phyloP scores from a whole-genome alignment of 2,888 invertebrate genomes.

The Lordiphosa andalusiaca region DNA sequence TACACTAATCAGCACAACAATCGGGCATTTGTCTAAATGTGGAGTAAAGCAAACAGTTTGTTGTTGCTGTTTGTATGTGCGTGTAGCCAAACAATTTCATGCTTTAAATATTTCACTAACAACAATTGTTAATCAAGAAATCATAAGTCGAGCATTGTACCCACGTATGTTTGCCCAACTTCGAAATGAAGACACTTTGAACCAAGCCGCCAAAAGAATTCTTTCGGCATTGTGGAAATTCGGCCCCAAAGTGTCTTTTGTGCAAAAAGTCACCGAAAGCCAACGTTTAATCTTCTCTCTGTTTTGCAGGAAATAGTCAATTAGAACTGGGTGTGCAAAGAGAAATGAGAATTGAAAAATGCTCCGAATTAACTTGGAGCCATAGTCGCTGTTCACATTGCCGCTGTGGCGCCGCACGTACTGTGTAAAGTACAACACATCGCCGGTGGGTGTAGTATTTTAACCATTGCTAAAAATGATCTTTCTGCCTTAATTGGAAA shows the following conservation, averaged over 20 bases:
- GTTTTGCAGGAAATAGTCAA: conserved; percentile 31
- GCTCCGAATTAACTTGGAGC: too few species aligned
- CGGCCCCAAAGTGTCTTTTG: conserved; percentile 19
- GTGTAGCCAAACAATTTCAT: conserved; percentile 59
- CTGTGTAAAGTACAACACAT: too few species aligned
- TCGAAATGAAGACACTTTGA: conserved; percentile 25
- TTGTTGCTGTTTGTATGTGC: conserved; percentile 25
- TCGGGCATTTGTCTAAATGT: conserved; percentile 33
- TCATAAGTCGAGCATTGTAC: conserved; percentile 29
- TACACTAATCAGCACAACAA: conserved; percentile 35
- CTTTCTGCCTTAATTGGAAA: too few species aligned
- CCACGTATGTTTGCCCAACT: conserved; percentile 41
- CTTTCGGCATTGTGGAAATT: conserved; percentile 2
- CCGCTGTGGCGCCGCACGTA: too few species aligned
- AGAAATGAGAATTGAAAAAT: conserved; percentile 4
- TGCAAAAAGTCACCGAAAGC: conserved; percentile 20
- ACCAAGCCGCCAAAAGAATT: conserved; percentile 28
- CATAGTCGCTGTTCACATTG: too few species aligned
- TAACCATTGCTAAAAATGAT: too few species aligned
- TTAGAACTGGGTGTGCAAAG: conserved; percentile 27
- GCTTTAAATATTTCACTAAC: conserved; percentile 47
- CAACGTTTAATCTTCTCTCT: conserved; percentile 1
- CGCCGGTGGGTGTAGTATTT: too few species aligned
- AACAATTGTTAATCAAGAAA: conserved; percentile 70
- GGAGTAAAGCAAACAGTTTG: conserved; percentile 47